Evolutionary conservation across 2,797 vertebrate species (phyloP), one percentile per base, ranked within the genome.

Genomic region (Gila robusta): DNA sequence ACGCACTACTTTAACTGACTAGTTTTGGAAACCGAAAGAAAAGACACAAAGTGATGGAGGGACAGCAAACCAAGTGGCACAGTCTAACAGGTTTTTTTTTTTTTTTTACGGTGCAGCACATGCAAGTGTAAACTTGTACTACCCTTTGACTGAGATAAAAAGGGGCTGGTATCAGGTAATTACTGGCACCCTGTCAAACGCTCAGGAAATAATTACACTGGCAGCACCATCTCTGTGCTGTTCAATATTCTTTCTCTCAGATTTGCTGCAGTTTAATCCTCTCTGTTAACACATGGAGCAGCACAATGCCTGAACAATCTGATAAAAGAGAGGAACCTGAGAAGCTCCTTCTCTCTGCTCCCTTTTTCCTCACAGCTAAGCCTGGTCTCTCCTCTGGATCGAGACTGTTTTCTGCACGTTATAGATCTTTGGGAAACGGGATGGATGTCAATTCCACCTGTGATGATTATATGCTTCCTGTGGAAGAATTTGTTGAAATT

Each of bases 91-190:
- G 49, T 73, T 82, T 32, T 32, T 32, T 87, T 81, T 80, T 81
- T 66, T 17, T 64, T 66, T 32, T 32, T 49, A 77, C 54, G 12
- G 59, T 85, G 82, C 39, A 87, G 88, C 87, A 85, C 85, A 79
- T 83, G 79, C 94, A 90, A 91, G 94, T 92, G 89, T 90, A 81
- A 92, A 94, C 94, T 91, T 94, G 94, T 90, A 91, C 89, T 91
- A 85, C 78, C 78, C 83, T 83, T 88, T 74, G 83, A 87, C 88
- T 85, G 88, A 93, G 93, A 93, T 93, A 94, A 95, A 91, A 89
- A 92, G 88, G 89, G 79, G 87, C 87, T 88, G 90, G 89, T 95
- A 94, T 95, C 94, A 95, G 93, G 91, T 94, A 93, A 94, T 95
- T 94, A 91, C 94, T 94, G 93, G 92, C 92, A 95, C 85, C 86